Evolutionary conservation across 2,797 vertebrate species (phyloP).

Genomic region (Neoniphon sammara): DNA sequence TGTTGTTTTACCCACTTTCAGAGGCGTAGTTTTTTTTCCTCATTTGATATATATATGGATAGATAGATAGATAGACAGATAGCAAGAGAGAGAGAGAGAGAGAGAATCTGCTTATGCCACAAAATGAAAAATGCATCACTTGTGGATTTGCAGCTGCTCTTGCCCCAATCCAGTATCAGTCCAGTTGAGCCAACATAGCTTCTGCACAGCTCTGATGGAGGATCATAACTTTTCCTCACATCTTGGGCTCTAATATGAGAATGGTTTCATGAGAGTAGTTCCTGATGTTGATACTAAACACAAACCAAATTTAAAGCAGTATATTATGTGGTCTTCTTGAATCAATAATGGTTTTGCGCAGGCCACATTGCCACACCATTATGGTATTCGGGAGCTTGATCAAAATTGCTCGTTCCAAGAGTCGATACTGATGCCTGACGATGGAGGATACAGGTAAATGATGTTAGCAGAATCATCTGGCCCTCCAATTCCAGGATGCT

Average conservation of each 20-base stretch:
- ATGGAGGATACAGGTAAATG: constrained; percentile 8
- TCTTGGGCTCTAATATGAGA: neutral
- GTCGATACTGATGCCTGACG: constrained; percentile 10
- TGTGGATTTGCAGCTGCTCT: too few relatives aligned
- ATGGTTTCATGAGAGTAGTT: neutral
- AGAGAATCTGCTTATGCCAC: too few relatives aligned
- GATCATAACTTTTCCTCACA: too few relatives aligned
- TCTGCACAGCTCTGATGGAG: too few relatives aligned
- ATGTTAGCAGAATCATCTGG: constrained; percentile 1
- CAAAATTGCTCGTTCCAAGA: constrained; percentile 1
- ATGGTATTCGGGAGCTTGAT: neutral
- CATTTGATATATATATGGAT: too few relatives aligned
- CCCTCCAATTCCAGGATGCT: neutral
- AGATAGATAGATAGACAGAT: too few relatives aligned
- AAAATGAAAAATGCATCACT: too few relatives aligned
- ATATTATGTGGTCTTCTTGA: neutral
- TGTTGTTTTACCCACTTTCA: too few relatives aligned
- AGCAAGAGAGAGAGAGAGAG: too few relatives aligned
- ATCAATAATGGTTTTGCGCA: constrained; percentile 15
- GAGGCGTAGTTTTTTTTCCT: too few relatives aligned
- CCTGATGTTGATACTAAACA: neutral
- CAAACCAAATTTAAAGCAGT: constrained; percentile 11
- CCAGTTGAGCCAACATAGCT: too few relatives aligned
- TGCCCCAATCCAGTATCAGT: too few relatives aligned
- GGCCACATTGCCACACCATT: constrained; percentile 8